These are phyloP conservation scores for Amphilophus citrinellus DNA, from an alignment of 2,113 vertebrate genomes.

Conservation along the genomic window DNA sequence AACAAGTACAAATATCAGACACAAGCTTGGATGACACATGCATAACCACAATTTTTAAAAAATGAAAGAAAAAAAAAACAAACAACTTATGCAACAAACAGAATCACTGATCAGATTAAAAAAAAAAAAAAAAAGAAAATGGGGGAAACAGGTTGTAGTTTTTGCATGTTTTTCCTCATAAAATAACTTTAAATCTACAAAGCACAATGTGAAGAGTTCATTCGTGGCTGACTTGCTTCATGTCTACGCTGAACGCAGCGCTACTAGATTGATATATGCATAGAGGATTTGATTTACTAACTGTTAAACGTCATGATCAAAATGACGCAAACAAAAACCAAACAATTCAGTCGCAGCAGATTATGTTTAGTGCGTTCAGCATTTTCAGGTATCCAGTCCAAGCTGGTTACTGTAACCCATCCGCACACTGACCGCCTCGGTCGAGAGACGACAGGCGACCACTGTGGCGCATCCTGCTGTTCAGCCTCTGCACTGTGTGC, in stretches of 20 bases:
- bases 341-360: background rate
- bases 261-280: background rate
- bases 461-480: slow-evolving; percentile 13
- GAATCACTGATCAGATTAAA: background rate
- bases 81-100: background rate
- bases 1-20: background rate
- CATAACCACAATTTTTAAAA: background rate
- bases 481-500: background rate
- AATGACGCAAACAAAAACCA: background rate
- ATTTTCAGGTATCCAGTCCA: background rate
- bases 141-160: background rate
- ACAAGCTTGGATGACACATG: slow-evolving; percentile 16
- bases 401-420: background rate
- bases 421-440: background rate
- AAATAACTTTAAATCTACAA: slow-evolving; percentile 5
- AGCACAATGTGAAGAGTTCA: slow-evolving; percentile 6
- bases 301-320: background rate
- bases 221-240: background rate
- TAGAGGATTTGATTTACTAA: background rate
- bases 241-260: background rate
- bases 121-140: background rate
- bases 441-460: background rate
- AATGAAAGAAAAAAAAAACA: background rate
- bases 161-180: background rate
- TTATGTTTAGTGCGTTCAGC: background rate